Evolutionary conservation across 23 tunicate genomes (phyloP).

Genomic region (Ascidia mentula): DNA sequence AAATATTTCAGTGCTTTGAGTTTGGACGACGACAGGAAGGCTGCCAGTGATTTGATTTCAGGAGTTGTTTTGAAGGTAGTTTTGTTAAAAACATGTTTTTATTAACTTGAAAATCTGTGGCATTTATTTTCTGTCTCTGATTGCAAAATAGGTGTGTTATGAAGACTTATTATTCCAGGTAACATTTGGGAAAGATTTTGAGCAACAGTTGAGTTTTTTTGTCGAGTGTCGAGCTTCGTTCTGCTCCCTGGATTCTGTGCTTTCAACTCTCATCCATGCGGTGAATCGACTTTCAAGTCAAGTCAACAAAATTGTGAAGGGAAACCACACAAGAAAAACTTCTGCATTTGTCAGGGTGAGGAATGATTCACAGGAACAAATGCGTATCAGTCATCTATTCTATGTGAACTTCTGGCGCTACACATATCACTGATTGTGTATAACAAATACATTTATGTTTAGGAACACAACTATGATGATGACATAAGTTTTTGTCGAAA

Average conservation of each 20-base stretch:
- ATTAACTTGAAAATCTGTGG: too few species aligned
- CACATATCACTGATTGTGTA: too few species aligned
- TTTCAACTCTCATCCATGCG: conserved; percentile 61
- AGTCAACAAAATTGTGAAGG: conserved; percentile 62
- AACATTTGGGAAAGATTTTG: conserved; percentile 87
- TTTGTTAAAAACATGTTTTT: neutral
- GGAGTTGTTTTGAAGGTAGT: conserved; percentile 62
- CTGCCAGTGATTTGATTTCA: conserved; percentile 47
- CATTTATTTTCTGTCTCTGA: too few species aligned
- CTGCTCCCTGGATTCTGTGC: conserved; percentile 59
- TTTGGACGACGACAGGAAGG: conserved; percentile 48
- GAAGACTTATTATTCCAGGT: too few species aligned
- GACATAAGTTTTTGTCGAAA: too few species aligned
- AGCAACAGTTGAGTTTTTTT: conserved; percentile 88
- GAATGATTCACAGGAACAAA: too few species aligned
- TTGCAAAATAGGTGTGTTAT: too few species aligned
- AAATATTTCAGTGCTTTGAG: conserved; percentile 60
- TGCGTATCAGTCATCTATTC: too few species aligned
- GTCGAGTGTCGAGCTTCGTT: conserved; percentile 87
- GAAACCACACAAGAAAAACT: conserved; percentile 85
- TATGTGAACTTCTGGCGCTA: too few species aligned
- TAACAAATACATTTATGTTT: too few species aligned
- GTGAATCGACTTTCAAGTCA: conserved; percentile 76
- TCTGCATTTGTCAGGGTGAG: conserved; percentile 76
- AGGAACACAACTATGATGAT: too few species aligned